Percentiles rank a stretch among this genome's conserved stretches.
Evolutionary conservation across 2,888 invertebrate species (phyloP).

Genomic region (Alcis repandata): DNA sequence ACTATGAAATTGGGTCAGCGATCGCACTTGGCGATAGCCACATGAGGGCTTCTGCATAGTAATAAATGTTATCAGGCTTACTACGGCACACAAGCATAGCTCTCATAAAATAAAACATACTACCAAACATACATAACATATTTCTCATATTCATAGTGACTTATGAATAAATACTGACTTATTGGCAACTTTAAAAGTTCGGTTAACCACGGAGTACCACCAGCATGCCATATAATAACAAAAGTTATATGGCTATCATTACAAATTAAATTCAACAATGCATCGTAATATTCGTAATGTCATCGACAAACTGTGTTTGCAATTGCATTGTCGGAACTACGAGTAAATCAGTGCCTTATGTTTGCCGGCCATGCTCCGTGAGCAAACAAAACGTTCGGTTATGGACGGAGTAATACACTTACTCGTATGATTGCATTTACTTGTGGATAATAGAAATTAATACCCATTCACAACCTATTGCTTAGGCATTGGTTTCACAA

Average conservation of each 20-base stretch:
- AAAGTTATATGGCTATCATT: background rate
- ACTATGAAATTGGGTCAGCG: no score
- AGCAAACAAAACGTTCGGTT: slow-evolving; percentile 5
- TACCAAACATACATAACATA: no score
- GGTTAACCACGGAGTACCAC: no score
- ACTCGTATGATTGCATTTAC: background rate
- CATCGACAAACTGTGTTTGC: slow-evolving; percentile 4
- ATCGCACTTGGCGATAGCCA: no score
- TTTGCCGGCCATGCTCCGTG: background rate
- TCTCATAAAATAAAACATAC: no score
- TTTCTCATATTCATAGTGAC: no score
- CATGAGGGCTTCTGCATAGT: no score
- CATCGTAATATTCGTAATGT: background rate
- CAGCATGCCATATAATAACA: background rate
- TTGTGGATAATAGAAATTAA: background rate
- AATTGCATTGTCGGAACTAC: slow-evolving; percentile 2
- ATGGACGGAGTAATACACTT: background rate
- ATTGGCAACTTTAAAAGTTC: no score
- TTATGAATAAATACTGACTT: no score
- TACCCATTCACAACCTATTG: background rate
- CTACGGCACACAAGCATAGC: no score
- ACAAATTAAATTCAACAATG: background rate
- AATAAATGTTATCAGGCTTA: no score
- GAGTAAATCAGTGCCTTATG: slow-evolving; percentile 9
- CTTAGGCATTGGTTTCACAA: no score